Base-by-base conservation (phyloP, 1,140 invertebrate genomes). In the Nasonia longicornis region DNA sequence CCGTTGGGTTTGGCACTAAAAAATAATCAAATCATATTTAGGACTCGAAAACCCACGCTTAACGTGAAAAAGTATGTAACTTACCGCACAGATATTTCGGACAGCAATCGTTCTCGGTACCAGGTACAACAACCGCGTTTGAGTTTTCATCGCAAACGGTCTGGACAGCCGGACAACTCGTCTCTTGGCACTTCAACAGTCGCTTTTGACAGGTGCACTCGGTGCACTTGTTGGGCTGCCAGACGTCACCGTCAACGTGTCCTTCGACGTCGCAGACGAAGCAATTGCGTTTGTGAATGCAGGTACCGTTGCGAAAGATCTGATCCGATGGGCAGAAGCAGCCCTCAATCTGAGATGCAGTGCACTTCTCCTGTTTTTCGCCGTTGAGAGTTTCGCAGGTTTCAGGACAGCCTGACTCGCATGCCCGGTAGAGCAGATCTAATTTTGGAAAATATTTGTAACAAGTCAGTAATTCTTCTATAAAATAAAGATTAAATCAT, bases 291-390 rank as follows among this genome's bases (percentile, higher is more conserved):
- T 89, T 88, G 0, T 81, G 77, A 20, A 92, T 82, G 82, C 91
- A 92, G 48, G 89, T 89, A 10, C 86, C 87, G 52, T 87, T 88
- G 26, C 89, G 87, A 82, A 89, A 85, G 48, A 96, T 93, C 87
- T 94, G 92, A 74, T 93, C 93, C 67, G 92, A 86, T 2, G 95
- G 94, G 91, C 96, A 98, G 92, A 95, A 96, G 88, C 96, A 98
- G 8, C 96, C 96, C 87, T 97, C 96, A 38, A 91, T 91, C 8
- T 88, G 89, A 76, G 88, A 89, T 52, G 87, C 87, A 3, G 87
- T 82, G 81, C 95, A 96, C 8, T 88, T 72, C 29, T 52, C 38
- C 7, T 48, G 4, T 1, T 38, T 29, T 3, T 42, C 74, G 31
- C 85, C 71, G 66, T 90, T 88, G 2, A 89, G 84, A 79, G 83